Evolutionary conservation across 1,140 invertebrate species (phyloP), one percentile per base, ranked within the genome.

Genomic region (Fopius arisanus): DNA sequence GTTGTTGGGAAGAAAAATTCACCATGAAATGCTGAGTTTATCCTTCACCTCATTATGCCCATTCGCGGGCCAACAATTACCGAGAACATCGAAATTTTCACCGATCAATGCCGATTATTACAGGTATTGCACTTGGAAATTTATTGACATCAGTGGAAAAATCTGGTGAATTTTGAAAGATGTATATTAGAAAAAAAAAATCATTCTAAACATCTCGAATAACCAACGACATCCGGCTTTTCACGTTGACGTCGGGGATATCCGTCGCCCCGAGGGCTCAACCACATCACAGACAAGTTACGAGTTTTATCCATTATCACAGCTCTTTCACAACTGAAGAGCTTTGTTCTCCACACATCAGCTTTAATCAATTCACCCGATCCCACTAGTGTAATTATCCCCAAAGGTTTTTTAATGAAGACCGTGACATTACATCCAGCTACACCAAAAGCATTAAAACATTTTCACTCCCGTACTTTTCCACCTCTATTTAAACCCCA

Each of bases 211-310:
- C n/a, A n/a, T n/a, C n/a, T n/a, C n/a, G n/a, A n/a, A n/a, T n/a
- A n/a, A n/a, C n/a, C n/a, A n/a, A n/a, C n/a, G n/a, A 12, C 4
- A n/a, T 26, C 9, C 63, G 29, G 33, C 14, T 66, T 66, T 29
- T 5, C 16, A 3, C 63, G 63, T 66, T 66, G 63, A 66, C 63
- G 33, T 66, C 37, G 14, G 63, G 28, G 63, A 66, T 66, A 66
- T 69, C 48, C 67, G 40, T 54, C 48, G 43, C 23, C 28, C 31
- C 37, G 66, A 6, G 66, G 37, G 31, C 37, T 41, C 21, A 6
- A 26, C 14, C 6, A 23, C 23, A 12, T 59, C 2, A 59, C 19
- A 31, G 28, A 26, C 19, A 48, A 31, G 10, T 23, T 3, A 23
- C 9, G 5, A 26, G 54, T 59, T 59, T 59, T 59, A 28, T 59